These are phyloP conservation scores for Brachylomia viminalis DNA, from an alignment of 2,888 invertebrate genomes.

Conservation along the genomic window DNA sequence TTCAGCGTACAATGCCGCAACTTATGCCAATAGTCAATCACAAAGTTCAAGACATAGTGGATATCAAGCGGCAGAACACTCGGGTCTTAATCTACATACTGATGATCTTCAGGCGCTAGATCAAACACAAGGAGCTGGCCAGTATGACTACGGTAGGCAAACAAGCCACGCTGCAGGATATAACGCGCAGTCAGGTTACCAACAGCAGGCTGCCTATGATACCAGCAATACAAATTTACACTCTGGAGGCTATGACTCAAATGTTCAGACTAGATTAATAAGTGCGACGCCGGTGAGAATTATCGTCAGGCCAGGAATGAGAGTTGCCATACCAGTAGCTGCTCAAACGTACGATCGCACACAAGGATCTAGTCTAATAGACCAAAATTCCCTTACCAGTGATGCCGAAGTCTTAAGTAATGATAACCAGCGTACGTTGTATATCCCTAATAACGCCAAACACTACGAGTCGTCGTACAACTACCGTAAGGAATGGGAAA, in stretches of 20 bases:
- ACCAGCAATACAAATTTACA: conserved; percentile 69
- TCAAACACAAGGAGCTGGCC: conserved; percentile 67
- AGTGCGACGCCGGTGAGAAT: conserved; percentile 79
- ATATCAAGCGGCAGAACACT: conserved; percentile 64
- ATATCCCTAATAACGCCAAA: conserved; percentile 74
- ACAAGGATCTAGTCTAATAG: conserved; percentile 70
- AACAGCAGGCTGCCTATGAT: conserved; percentile 68
- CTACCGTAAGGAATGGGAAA: conserved; percentile 87
- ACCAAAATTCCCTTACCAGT: conserved; percentile 76
- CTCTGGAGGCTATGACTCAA: conserved; percentile 69
- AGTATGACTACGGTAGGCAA: conserved; percentile 71
- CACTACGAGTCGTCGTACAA: conserved; percentile 85
- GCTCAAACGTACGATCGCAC: conserved; percentile 74
- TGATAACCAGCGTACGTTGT: conserved; percentile 64
- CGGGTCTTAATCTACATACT: conserved; percentile 64
- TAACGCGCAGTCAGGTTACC: conserved; percentile 74
- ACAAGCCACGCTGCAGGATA: conserved; percentile 70
- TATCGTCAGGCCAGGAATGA: conserved; percentile 80
- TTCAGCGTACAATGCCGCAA: conserved; percentile 60
- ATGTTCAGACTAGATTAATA: conserved; percentile 71
- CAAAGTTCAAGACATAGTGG: conserved; percentile 72
- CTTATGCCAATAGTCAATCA: conserved; percentile 66
- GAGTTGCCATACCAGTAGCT: conserved; percentile 79
- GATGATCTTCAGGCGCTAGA: conserved; percentile 72
- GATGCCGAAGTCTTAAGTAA: conserved; percentile 77